Conservation (phyloP, 2,113 vertebrate species). For the Perca fluviatilis region DNA sequence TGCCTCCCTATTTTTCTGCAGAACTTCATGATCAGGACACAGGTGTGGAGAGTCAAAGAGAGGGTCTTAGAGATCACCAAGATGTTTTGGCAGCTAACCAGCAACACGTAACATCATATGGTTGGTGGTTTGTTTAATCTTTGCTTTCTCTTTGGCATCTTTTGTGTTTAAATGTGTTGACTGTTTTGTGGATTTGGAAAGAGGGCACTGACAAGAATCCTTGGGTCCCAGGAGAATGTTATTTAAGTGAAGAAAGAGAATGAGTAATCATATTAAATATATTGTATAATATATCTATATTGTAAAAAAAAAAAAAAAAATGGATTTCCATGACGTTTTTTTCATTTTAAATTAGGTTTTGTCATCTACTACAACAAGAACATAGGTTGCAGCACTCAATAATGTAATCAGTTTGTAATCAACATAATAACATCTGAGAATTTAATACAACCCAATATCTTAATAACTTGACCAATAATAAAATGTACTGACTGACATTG, state of each 20-base stretch:
- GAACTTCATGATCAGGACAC: slow-evolving; percentile 41
- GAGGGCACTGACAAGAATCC: neutral
- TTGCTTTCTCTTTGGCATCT: neutral
- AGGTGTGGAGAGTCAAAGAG: neutral
- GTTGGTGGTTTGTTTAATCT: slow-evolving; percentile 27
- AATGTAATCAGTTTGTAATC: no score
- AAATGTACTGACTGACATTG: no score
- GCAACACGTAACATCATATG: neutral
- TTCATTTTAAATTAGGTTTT: neutral
- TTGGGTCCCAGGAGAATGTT: neutral
- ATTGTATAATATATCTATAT: no score
- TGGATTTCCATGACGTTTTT: no score
- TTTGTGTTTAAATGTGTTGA: neutral
- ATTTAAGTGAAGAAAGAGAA: neutral
- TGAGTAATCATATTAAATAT: neutral
- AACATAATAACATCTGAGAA: no score
- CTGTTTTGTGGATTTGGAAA: neutral
- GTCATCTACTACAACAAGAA: neutral
- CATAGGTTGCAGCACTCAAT: no score
- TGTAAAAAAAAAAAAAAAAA: no score
- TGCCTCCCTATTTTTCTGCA: slow-evolving; percentile 12
- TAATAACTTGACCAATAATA: no score
- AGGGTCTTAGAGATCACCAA: neutral
- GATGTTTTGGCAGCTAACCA: neutral
- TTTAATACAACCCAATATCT: no score